Percentiles rank a stretch among this genome's conserved stretches.
phyloP scores from a whole-genome alignment of 1,140 invertebrate species.

The Anadara kagoshimensis region DNA sequence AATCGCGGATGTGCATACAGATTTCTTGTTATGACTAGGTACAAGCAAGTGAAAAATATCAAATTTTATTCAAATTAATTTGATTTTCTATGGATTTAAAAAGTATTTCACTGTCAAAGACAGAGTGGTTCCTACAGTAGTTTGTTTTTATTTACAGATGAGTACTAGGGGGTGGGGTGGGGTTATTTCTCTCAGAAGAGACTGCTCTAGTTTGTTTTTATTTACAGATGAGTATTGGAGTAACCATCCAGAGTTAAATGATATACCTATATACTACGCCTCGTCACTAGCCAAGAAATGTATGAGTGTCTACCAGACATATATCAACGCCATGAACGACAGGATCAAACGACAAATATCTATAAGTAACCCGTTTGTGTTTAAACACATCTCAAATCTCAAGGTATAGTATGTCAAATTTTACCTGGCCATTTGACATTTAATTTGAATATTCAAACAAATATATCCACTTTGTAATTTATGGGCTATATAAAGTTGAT shows the following conservation, averaged over 20 bases:
- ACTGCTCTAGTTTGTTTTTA: not conserved
- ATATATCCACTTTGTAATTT: no score
- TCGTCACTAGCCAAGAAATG: slow-evolving; percentile 99
- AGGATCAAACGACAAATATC: slow-evolving; percentile 96
- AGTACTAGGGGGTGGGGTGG: slow-evolving; percentile 88
- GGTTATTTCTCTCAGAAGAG: not conserved
- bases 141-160: slow-evolving; percentile 79
- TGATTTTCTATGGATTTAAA: no score
- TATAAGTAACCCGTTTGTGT: slow-evolving; percentile 99
- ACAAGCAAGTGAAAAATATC: not conserved
- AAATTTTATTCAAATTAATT: not conserved
- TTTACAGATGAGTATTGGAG: slow-evolving; percentile 96
- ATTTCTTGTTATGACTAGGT: no score
- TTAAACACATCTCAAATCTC: slow-evolving; percentile 98
- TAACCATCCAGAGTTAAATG: slow-evolving; percentile 97
- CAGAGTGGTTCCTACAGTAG: no score
- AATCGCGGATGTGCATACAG: no score
- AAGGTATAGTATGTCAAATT: slow-evolving; percentile 89
- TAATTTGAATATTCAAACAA: no score
- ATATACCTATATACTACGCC: slow-evolving; percentile 99
- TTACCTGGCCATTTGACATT: no score
- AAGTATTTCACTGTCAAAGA: no score
- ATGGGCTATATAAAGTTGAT: no score
- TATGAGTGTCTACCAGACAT: slow-evolving; percentile 99
- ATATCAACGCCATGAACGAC: slow-evolving; percentile 99